A percentile compares a stretch with the other conserved stretches of the same genome.
Conservation (phyloP, 2,797 vertebrate genomes). For the Mallotus villosus region DNA sequence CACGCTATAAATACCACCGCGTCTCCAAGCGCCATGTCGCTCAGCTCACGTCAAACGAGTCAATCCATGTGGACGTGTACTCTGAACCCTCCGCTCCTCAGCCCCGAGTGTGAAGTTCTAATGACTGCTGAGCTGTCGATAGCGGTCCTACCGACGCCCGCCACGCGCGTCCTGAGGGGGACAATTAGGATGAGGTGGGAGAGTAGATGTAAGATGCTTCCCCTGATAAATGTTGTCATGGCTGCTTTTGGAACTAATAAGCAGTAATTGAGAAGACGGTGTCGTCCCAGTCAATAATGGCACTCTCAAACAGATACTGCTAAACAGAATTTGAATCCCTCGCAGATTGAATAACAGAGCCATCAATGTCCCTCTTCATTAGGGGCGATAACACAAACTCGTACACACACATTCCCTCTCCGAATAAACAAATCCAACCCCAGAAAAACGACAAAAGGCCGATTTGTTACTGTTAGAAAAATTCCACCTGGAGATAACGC, state of each 20-base stretch:
- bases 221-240: conserved; percentile 70
- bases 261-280: conserved; percentile 60
- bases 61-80: conserved; percentile 56
- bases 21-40: conserved; percentile 54
- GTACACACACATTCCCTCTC: conserved; percentile 4
- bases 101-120: conserved; percentile 68
- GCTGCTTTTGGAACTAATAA: conserved; percentile 68
- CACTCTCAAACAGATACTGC: conserved; percentile 4
- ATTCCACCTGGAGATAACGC: conserved; percentile 11
- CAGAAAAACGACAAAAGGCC: background rate
- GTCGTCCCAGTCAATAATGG: conserved; percentile 50
- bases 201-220: conserved; percentile 47
- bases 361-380: background rate
- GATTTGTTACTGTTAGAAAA: background rate
- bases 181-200: conserved; percentile 59
- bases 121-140: conserved; percentile 66
- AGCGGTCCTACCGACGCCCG: conserved; percentile 47
- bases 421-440: background rate
- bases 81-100: conserved; percentile 51
- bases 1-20: conserved; percentile 52
- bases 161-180: conserved; percentile 47
- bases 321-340: background rate
- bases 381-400: background rate
- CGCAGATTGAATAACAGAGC: background rate
- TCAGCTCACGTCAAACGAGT: conserved; percentile 66